Evolutionary conservation across 2,113 vertebrate genomes (phyloP), one percentile per base, ranked within the genome.

Genomic region (Sebastes fasciatus): DNA sequence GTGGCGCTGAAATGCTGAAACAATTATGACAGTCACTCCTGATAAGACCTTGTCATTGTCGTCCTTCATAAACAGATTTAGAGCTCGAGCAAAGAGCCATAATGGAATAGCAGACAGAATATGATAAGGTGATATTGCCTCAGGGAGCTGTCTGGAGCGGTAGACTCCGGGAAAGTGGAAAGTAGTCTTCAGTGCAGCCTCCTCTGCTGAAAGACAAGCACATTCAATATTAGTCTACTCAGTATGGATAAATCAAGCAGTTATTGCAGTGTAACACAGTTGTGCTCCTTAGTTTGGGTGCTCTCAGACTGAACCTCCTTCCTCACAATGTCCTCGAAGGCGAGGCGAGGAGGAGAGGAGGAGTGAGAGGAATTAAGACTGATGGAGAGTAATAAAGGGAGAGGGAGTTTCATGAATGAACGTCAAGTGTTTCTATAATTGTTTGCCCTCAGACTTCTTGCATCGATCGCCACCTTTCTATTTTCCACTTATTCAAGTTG

Each of bases 21-120:
- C 76, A 72, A 87, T 87, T 80, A 86, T 69, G 74, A 73, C 55
- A 77, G 73, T 46, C 72, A 74, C 77, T 84, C 52, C 77, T 63
- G 72, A 82, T 84, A 73, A 85, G 63, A 74, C 48, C 72, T 70
- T 70, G 74, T 90, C 84, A 64, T 52, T 74, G 82, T 45, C 52
- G 61, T 76, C 84, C 82, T 83, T 79, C 82, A 83, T 80, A 83
- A 86, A 83, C 78, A 88, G 85, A 86, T 88, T 89, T 84, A 67
- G 61, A 84, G 75, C 79, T 52, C 2, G 52, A 70, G 65, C 45
- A 49, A 80, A 60, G 62, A 79, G 43, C 60, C 7, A 14, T 88
- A 69, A 77, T 84, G 81, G 89, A 84, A 58, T 43, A 71, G 72
- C 80, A 77, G 72, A 84, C 79, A 80, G 75, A 83, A 86, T 75